Conservation (phyloP, 2,113 vertebrate genomes). For the Ceyx melanurus region DNA sequence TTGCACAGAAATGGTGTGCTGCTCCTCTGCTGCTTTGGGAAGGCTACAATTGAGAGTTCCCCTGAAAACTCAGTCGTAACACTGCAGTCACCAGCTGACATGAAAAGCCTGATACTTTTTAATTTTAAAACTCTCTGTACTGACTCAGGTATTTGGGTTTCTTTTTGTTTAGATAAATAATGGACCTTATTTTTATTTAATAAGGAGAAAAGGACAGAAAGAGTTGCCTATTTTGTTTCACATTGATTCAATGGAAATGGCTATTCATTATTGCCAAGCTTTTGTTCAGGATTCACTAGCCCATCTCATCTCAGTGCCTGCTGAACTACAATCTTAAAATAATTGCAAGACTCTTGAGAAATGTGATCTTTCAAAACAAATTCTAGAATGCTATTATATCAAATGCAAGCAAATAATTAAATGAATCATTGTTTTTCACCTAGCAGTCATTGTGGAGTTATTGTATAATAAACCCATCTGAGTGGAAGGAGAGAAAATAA, state of each 20-base stretch:
- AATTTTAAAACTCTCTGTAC: background rate
- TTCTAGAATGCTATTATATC: background rate
- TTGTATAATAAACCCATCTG: background rate
- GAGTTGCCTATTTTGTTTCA: background rate
- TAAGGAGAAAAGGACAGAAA: background rate
- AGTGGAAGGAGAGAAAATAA: background rate
- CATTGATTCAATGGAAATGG: background rate
- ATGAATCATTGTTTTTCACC: conserved; percentile 7
- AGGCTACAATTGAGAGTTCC: background rate
- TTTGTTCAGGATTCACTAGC: background rate
- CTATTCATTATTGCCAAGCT: background rate
- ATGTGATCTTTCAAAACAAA: background rate
- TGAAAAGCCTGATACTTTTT: background rate
- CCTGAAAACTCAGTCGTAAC: background rate
- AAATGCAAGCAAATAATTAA: conserved; percentile 23
- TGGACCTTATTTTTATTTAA: background rate
- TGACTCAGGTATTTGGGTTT: background rate
- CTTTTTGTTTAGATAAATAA: background rate
- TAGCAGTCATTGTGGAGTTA: background rate
- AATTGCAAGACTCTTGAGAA: background rate
- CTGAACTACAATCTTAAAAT: background rate
- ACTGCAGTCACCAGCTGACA: background rate
- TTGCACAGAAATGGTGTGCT: background rate
- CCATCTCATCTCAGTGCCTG: background rate
- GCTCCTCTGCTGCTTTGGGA: background rate